These are phyloP conservation scores for Hozukius guyotensis DNA, from an alignment of 2,797 vertebrate genomes.

Conservation along the genomic window DNA sequence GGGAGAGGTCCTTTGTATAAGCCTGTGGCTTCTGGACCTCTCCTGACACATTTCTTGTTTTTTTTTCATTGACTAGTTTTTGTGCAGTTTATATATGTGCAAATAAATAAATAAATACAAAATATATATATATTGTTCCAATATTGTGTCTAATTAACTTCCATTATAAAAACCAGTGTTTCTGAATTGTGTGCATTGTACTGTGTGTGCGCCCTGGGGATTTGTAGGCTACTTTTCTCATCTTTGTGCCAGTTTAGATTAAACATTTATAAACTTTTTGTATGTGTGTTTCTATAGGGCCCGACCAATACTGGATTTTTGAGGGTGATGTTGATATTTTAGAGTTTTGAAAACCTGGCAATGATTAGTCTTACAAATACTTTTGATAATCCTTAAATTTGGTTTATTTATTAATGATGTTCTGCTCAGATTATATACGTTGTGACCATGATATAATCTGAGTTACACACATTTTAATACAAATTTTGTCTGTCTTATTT, in stretches of 20 bases:
- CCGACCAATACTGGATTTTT: background rate
- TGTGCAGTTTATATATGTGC: no score
- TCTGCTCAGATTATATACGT: background rate
- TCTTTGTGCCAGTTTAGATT: background rate
- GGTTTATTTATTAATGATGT: background rate
- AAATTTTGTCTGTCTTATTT: background rate
- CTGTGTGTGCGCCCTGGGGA: no score
- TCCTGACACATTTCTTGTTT: no score
- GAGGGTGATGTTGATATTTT: background rate
- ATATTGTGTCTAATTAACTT: background rate
- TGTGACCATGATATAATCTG: background rate
- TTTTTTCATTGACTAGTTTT: no score
- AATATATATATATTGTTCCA: background rate
- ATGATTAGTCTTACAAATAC: background rate
- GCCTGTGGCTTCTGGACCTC: no score
- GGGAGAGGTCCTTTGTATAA: no score
- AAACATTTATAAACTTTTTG: background rate
- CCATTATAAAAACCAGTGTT: background rate
- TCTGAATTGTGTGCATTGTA: background rate
- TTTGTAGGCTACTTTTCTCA: background rate
- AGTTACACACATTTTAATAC: no score
- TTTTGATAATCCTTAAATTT: background rate
- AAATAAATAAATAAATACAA: no score
- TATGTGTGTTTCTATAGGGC: background rate
- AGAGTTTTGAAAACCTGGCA: background rate